Base-by-base conservation (phyloP, 2,113 vertebrate genomes). In the Anser cygnoides region DNA sequence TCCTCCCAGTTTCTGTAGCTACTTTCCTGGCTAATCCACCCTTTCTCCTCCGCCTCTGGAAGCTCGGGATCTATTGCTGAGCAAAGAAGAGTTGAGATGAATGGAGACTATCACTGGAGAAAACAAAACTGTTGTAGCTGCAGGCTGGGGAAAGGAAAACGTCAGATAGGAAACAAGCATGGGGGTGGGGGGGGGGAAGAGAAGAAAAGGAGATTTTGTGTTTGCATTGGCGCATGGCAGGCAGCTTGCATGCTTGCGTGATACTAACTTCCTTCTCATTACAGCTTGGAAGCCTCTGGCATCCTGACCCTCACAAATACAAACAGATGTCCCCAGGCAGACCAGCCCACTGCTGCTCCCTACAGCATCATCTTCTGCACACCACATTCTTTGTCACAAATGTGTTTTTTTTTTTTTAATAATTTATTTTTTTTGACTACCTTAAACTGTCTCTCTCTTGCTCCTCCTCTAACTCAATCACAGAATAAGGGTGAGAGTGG, bases 271-370 rank as follows among this genome's bases (percentile, higher is more conserved):
- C 84, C 79, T 92, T 61, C 75, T 84, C 7, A 2, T 63, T 90
- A 41, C 41, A 87, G 29, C 0, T 1, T 77, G 59, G 77, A 79
- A 58, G 54, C 87, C 81, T 90, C 84, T 80, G 92, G 87, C 66
- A 71, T 66, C 55, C 84, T 85, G 84, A 92, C 76, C 87, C 59
- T 83, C 3, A 2, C 75, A 94, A 74, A 71, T 15, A 63, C 68
- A 88, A 84, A 67, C 82, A 88, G 75, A 93, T 82, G 68, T 90
- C 79, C 62, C 59, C 39, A 70, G 84, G 88, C 90, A 88, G 50
- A 44, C 37, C 33, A 92, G n/a, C 58, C 65, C 68, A 73, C 57
- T 89, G 49, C 75, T 65, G 29, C 26, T 94, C 33, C 59, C 61
- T 70, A 14, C 46, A 76, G 54, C 84, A 88, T 72, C 90, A 49